Evolutionary conservation across 92 coral and sea anemone species (phyloP), one percentile per base, ranked within the genome.

Genomic region (Parazoanthus darwini): DNA sequence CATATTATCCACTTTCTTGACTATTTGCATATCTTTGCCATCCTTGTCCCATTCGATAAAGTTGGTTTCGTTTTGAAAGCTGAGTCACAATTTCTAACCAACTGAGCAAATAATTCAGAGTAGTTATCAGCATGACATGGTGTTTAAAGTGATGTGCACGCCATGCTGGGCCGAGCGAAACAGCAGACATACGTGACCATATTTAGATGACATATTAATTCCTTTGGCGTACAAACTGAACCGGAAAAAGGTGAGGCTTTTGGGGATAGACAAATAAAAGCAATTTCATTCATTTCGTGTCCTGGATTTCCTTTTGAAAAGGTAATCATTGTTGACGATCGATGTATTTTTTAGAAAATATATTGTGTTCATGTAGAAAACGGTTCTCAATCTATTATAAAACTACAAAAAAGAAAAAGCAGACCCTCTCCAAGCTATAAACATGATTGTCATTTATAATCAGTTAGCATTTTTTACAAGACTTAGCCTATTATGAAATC

Each of bases 161-260:
- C 2, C 26, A 20, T 33, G 26, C 15, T 54, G 4, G 7, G 80
- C 29, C 11, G 25, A n/a, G 51, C 26, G 9, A 39, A 13, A 18
- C 4, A 10, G 46, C 20, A 4, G 46, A 20, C 3, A 15, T 76
- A 76, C 80, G 80, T 76, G 80, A 76, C 54, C 80, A 76, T 76
- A 76, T 76, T 76, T 76, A 76, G 80, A 76, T 76, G 80, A 76
- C 51, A 37, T 37, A 16, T 76, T 6, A 76, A 72, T 72, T 76
- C 80, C 26, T 39, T 18, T 54, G 54, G 80, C 54, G 33, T 51
- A 44, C 79, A 25, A 39, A 16, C 33, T 29, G 33, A 8, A 37
- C 78, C 78, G 78, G 44, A 74, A 74, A 48, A 8, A 74, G n/a
- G 78, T 15, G 46, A 42, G 78, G 44, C 18, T 3, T 39, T 39